These are phyloP conservation scores for Pterostichus madidus DNA, from an alignment of 2,888 invertebrate genomes.

Conservation along the genomic window DNA sequence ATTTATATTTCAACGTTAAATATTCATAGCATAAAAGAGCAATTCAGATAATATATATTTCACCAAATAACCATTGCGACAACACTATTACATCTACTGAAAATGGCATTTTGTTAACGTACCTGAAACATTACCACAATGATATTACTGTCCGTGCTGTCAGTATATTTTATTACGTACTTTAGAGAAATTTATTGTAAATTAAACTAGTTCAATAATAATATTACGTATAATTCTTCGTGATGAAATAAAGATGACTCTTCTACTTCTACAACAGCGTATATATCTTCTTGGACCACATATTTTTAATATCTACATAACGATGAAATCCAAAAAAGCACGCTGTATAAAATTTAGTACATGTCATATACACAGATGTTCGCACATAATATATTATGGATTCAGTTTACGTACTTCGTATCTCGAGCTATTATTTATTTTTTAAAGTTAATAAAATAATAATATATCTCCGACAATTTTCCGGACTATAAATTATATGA, in stretches of 20 bases:
- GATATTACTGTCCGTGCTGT: neutral
- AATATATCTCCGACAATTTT: constrained; percentile 31
- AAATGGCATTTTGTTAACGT: neutral
- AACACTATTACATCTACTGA: constrained; percentile 1
- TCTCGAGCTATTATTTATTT: constrained; percentile 50
- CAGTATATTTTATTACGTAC: too few species aligned
- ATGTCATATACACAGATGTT: constrained; percentile 46
- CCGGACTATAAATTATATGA: constrained; percentile 43
- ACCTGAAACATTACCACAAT: constrained; percentile 7
- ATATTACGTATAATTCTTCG: too few species aligned
- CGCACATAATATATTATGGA: constrained; percentile 53
- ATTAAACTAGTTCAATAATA: neutral
- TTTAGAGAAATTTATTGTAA: neutral
- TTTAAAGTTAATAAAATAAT: constrained; percentile 53
- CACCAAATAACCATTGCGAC: neutral
- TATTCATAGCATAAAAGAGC: constrained; percentile 5
- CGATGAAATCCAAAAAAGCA: constrained; percentile 9
- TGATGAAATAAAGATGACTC: too few species aligned
- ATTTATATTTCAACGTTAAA: neutral
- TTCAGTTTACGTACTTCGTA: constrained; percentile 44
- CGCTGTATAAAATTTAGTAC: constrained; percentile 38
- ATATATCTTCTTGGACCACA: neutral
- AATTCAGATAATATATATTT: constrained; percentile 8
- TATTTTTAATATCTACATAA: constrained; percentile 30
- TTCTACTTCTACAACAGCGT: neutral